Conservation (phyloP, 2,888 invertebrate species). For the Trichopria drosophilae region DNA sequence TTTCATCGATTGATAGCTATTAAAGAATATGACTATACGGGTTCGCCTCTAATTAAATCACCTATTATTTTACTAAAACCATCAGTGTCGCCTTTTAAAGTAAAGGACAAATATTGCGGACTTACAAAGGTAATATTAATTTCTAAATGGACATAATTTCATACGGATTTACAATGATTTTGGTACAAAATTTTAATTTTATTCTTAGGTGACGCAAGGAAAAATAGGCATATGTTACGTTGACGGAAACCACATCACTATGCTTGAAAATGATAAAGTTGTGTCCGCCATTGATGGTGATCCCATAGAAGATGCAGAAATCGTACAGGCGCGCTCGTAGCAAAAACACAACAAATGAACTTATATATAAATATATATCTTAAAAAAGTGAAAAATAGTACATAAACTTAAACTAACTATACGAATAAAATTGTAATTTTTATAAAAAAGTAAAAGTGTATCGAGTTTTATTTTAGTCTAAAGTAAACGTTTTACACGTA, state of each 20-base stretch:
- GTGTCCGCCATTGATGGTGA: conserved; percentile 57
- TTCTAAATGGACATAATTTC: too few relatives aligned
- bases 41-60: conserved; percentile 62
- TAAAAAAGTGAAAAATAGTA: too few relatives aligned
- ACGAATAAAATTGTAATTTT: too few relatives aligned
- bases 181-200: too few relatives aligned
- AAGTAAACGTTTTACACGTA: too few relatives aligned
- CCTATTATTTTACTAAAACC: conserved; percentile 68
- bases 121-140: conserved; percentile 55
- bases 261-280: conserved; percentile 68
- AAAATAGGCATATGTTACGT: conserved; percentile 65
- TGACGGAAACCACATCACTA: conserved; percentile 74
- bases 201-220: conserved; percentile 60
- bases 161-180: too few relatives aligned
- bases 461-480: too few relatives aligned
- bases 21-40: conserved; percentile 58
- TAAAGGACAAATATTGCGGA: conserved; percentile 69
- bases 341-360: too few relatives aligned
- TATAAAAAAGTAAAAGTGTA: too few relatives aligned
- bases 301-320: conserved; percentile 44
- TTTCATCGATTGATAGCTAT: conserved; percentile 65
- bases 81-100: conserved; percentile 62
- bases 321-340: conserved; percentile 41
- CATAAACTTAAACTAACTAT: too few relatives aligned
- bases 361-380: too few relatives aligned